Evolutionary conservation across 2,888 invertebrate genomes (phyloP).

Genomic region (Eucera pruinosa): DNA sequence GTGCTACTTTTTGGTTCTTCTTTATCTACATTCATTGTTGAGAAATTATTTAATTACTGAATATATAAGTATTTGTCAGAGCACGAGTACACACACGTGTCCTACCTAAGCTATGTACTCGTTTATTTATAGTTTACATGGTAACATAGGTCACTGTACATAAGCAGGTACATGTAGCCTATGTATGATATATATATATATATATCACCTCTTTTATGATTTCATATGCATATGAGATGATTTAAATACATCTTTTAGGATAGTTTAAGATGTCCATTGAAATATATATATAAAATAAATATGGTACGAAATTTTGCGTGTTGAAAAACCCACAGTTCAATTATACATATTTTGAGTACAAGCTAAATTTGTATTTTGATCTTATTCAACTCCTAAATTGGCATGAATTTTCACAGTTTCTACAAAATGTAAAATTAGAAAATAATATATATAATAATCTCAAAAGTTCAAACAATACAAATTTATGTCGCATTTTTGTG

Average conservation of each 20-base stretch:
- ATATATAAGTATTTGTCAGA: neutral
- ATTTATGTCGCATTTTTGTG: too few species aligned
- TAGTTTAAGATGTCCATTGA: neutral
- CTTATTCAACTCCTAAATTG: neutral
- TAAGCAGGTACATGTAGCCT: too few species aligned
- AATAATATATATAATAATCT: conserved; percentile 9
- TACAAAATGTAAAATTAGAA: neutral
- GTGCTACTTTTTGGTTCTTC: conserved; percentile 14
- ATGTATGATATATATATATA: neutral
- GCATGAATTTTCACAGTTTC: neutral
- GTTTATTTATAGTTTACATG: neutral
- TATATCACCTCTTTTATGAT: too few species aligned
- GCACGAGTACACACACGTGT: neutral
- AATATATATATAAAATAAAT: neutral
- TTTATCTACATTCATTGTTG: conserved; percentile 37
- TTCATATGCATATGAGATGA: too few species aligned
- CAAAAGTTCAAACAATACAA: neutral
- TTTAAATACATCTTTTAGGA: too few species aligned
- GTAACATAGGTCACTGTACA: too few species aligned
- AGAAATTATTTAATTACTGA: conserved; percentile 13
- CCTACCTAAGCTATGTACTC: too few species aligned
- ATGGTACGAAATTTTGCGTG: neutral
- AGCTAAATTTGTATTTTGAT: neutral
- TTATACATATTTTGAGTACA: neutral
- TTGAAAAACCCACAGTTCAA: neutral